Percentiles rank a stretch among this genome's conserved stretches.
Conservation (phyloP, 2,797 vertebrate genomes). For the Artibeus lituratus region DNA sequence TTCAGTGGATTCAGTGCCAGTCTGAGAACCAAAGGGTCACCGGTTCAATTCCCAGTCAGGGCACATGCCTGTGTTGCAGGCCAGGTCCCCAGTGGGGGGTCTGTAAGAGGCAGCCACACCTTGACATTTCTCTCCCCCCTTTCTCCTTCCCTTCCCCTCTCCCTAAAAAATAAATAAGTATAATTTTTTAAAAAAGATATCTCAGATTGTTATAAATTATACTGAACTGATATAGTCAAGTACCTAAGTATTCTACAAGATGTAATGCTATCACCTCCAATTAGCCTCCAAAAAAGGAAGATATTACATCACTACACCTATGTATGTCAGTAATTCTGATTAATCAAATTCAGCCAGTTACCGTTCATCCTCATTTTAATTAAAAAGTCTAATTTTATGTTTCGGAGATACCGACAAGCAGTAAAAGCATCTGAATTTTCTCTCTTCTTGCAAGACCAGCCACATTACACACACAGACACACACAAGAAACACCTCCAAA, state of each 20-base stretch:
- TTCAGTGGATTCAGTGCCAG: no score
- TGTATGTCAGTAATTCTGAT: background rate
- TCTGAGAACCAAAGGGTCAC: no score
- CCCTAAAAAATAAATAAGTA: no score
- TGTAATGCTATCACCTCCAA: background rate
- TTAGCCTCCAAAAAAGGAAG: slow-evolving; percentile 7
- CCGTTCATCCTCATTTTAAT: background rate
- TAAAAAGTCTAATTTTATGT: slow-evolving; percentile 43
- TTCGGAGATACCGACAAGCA: background rate
- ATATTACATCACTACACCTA: background rate
- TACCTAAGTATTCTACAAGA: background rate
- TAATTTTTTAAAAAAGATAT: background rate
- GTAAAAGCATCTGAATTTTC: background rate
- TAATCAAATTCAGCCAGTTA: slow-evolving; percentile 12
- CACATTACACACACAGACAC: background rate
- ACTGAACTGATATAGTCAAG: background rate
- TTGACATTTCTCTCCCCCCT: no score
- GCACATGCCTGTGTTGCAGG: no score
- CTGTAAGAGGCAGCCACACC: no score
- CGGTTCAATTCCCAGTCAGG: no score
- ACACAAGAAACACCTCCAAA: background rate
- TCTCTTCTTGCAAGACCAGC: background rate
- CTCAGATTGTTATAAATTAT: background rate
- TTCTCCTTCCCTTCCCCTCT: no score
- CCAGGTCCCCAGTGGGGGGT: no score